Conservation (phyloP, 2,888 invertebrate species). For the Reticulitermes lucifugus region DNA sequence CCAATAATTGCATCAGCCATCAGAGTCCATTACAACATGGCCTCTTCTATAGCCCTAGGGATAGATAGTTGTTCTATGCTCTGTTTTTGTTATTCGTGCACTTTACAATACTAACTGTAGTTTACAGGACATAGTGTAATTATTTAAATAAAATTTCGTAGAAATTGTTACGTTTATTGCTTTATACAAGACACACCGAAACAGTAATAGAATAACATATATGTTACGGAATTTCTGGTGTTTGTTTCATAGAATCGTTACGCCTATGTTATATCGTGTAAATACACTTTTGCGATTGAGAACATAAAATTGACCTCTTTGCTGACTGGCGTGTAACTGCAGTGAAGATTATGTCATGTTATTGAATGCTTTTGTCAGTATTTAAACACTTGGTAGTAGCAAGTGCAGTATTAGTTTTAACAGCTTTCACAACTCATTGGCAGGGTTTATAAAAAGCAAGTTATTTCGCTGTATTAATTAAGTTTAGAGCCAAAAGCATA, state of each 20-base stretch:
- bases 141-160: neutral
- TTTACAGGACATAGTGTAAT: neutral
- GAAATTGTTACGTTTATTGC: too few species aligned
- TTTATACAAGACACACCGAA: too few species aligned
- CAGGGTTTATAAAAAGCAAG: neutral
- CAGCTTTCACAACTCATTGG: neutral
- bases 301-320: neutral
- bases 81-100: neutral
- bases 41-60: neutral
- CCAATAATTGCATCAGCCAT: conserved; percentile 41
- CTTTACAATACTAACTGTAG: neutral
- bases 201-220: too few species aligned
- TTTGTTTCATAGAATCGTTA: too few species aligned
- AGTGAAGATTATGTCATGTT: neutral
- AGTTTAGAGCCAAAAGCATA: neutral
- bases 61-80: neutral
- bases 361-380: neutral
- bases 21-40: conserved; percentile 13
- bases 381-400: neutral
- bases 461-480: neutral
- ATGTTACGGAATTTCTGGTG: too few species aligned
- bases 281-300: neutral
- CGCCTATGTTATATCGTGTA: too few species aligned
- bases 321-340: neutral
- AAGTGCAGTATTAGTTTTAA: neutral